phyloP scores from a whole-genome alignment of 2,888 invertebrate species.

The Eurytoma californica region DNA sequence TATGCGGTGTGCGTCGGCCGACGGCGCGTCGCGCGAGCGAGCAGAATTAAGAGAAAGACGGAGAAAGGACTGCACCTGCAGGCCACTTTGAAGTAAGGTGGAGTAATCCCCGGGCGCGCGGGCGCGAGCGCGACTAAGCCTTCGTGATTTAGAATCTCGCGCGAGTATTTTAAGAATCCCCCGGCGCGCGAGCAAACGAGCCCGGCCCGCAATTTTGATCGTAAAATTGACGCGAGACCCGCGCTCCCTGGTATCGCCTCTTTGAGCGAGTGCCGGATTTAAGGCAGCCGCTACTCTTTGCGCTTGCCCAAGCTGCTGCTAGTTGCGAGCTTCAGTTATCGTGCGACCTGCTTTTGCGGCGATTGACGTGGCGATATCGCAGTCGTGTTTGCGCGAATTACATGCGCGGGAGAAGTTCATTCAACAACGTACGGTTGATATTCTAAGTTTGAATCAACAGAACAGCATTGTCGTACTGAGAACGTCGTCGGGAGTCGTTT shows the following conservation, averaged over 20 bases:
- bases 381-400: neutral
- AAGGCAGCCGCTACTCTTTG: too few species aligned
- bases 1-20: too few species aligned
- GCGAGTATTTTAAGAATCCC: constrained; percentile 74
- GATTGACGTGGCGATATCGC: neutral
- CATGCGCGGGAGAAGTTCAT: too few species aligned
- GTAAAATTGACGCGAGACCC: constrained; percentile 20
- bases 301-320: neutral
- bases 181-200: constrained; percentile 56
- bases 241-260: neutral
- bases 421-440: too few species aligned
- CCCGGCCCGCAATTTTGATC: constrained; percentile 14
- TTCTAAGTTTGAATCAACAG: too few species aligned
- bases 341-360: neutral
- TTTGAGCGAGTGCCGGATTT: neutral
- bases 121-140: constrained; percentile 66
- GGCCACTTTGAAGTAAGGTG: constrained; percentile 73
- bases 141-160: constrained; percentile 74
- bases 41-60: constrained; percentile 31
- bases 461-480: too few species aligned
- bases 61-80: constrained; percentile 72
- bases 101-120: constrained; percentile 71
- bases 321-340: neutral
- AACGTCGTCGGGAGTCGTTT: too few species aligned
- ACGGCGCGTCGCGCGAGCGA: neutral